Conservation (phyloP, 2,888 invertebrate species). For the Protonemura montana region DNA sequence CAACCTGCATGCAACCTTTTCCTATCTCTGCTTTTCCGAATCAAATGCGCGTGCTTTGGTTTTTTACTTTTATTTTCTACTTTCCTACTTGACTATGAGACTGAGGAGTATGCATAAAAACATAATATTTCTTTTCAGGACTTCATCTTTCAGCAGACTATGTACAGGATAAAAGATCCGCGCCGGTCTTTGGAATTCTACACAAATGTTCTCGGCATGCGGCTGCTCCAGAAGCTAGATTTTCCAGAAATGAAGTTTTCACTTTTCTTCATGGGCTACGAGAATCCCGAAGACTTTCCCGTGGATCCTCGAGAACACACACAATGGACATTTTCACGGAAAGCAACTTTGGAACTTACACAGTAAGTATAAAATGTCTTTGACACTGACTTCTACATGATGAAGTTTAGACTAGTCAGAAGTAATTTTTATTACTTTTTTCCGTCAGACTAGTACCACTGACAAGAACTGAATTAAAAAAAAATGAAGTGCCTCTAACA, state of each 20-base stretch:
- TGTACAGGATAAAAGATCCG: conserved; percentile 95
- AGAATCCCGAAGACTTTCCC: conserved; percentile 76
- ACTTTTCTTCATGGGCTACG: conserved; percentile 91
- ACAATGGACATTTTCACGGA: conserved; percentile 81
- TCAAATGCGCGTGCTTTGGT: neutral
- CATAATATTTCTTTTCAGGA: conserved; percentile 65
- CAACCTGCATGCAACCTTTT: too few relatives aligned
- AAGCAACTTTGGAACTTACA: conserved; percentile 89
- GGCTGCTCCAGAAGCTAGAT: conserved; percentile 84
- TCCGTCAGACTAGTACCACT: too few relatives aligned
- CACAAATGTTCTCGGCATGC: conserved; percentile 90
- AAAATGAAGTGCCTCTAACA: too few relatives aligned
- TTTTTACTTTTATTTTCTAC: neutral
- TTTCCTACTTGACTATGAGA: neutral
- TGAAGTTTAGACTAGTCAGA: too few relatives aligned
- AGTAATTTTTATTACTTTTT: too few relatives aligned
- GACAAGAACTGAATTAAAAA: too few relatives aligned
- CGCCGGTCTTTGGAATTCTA: conserved; percentile 88
- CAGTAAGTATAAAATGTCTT: conserved; percentile 70
- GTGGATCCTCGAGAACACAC: conserved; percentile 72
- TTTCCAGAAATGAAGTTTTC: conserved; percentile 90
- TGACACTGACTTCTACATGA: neutral
- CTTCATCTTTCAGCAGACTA: conserved; percentile 95
- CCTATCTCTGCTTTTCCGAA: too few relatives aligned
- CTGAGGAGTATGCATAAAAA: conserved; percentile 42